Percentiles rank a stretch among this genome's conserved stretches.
These are phyloP conservation scores for Polyergus mexicanus DNA, from an alignment of 1,140 invertebrate species.

Conservation along the genomic window DNA sequence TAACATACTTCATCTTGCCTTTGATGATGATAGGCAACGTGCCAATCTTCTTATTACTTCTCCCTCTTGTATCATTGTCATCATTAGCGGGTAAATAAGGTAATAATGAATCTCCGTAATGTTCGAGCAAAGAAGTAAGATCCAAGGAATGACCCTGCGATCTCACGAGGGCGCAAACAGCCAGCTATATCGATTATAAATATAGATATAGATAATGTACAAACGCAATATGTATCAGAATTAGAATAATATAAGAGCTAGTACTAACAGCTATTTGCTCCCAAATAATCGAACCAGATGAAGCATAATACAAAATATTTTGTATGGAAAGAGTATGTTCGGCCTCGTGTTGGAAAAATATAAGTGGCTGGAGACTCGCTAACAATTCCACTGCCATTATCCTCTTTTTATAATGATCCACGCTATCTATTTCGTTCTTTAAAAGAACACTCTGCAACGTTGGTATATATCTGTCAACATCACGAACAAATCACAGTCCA, in stretches of 20 bases:
- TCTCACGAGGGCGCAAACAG: conserved; percentile 82
- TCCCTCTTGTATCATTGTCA: conserved; percentile 29
- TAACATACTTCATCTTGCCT: conserved; percentile 83
- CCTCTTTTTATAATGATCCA: conserved; percentile 78
- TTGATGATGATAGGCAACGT: conserved; percentile 83
- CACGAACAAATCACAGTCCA: conserved; percentile 2
- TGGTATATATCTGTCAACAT: conserved; percentile 79
- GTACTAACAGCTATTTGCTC: conserved; percentile 82
- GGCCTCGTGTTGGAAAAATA: conserved; percentile 79
- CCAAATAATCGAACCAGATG: conserved; percentile 82
- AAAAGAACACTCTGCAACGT: conserved; percentile 80
- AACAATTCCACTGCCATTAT: conserved; percentile 82
- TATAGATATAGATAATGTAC: conserved; percentile 30
- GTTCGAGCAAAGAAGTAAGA: conserved; percentile 77
- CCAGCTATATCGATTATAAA: conserved; percentile 75
- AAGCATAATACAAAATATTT: conserved; percentile 78
- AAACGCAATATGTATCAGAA: not conserved
- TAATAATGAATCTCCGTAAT: conserved; percentile 84
- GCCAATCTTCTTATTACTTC: conserved; percentile 63
- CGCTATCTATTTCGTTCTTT: conserved; percentile 77
- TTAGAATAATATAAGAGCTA: not conserved
- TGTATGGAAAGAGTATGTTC: conserved; percentile 77
- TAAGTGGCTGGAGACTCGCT: conserved; percentile 81
- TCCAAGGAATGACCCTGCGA: conserved; percentile 79
- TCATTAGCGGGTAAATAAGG: conserved; percentile 79